phyloP scores from a whole-genome alignment of 2,888 invertebrate genomes.

The Mactromeris polynyma region DNA sequence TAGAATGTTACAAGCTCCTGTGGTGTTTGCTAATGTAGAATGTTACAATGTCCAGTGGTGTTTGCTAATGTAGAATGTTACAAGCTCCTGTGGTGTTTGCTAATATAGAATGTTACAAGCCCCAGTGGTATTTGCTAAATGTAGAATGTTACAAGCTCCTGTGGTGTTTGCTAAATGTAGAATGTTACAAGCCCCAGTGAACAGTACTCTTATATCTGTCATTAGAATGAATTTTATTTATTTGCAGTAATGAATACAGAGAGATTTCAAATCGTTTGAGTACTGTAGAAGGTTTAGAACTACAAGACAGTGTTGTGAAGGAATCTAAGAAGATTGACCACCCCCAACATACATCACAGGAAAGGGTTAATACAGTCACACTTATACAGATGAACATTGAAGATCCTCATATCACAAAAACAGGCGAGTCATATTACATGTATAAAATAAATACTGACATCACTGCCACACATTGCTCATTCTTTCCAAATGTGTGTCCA shows the following conservation, averaged over 20 bases:
- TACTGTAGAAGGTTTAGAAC: slow-evolving; percentile 67
- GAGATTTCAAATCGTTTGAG: slow-evolving; percentile 75
- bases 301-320: slow-evolving; percentile 45
- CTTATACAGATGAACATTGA: slow-evolving; percentile 79
- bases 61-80: too few species aligned
- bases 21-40: too few species aligned
- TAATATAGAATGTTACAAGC: too few species aligned
- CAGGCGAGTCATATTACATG: slow-evolving; percentile 73
- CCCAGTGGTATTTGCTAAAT: too few species aligned
- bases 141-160: too few species aligned
- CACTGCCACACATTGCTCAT: too few species aligned
- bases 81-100: too few species aligned
- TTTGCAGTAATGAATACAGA: slow-evolving; percentile 77
- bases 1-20: too few species aligned
- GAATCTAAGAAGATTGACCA: slow-evolving; percentile 76
- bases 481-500: too few species aligned
- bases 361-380: slow-evolving; percentile 76
- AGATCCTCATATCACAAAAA: slow-evolving; percentile 80
- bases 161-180: too few species aligned
- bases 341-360: slow-evolving; percentile 78
- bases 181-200: too few species aligned
- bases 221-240: background rate
- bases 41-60: too few species aligned
- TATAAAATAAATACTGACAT: background rate
- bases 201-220: background rate